Evolutionary conservation across 2,888 invertebrate species (phyloP).

Genomic region (Tenthredo mesomela): DNA sequence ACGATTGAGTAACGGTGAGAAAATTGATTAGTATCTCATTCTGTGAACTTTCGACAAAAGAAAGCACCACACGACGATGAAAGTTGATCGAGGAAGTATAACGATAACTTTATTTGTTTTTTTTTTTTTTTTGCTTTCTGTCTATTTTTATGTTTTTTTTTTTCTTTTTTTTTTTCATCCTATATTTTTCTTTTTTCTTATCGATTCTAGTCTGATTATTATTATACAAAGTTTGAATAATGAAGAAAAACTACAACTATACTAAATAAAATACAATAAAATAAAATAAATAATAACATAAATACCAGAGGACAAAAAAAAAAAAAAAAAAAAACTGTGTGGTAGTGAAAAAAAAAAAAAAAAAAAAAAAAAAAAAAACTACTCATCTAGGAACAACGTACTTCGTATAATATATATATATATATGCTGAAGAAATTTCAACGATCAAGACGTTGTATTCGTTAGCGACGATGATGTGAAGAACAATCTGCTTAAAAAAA

Average conservation of each 20-base stretch:
- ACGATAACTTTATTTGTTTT: not conserved
- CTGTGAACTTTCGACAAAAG: not conserved
- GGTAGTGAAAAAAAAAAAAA: not conserved
- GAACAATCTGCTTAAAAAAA: not conserved
- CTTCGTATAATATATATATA: constrained; percentile 3
- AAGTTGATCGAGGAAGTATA: not conserved
- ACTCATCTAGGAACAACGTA: not conserved
- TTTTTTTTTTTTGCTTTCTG: not conserved
- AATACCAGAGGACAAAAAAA: not conserved
- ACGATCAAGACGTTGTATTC: not conserved
- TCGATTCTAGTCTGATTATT: not conserved
- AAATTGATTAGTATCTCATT: not conserved
- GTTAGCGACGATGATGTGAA: not conserved
- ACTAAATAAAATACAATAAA: not conserved
- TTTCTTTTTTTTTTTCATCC: not conserved
- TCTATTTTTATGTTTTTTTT: not conserved
- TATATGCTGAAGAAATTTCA: not conserved
- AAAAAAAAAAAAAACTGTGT: too few species aligned
- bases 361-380: not conserved
- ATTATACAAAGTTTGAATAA: not conserved
- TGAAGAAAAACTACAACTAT: not conserved
- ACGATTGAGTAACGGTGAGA: not conserved
- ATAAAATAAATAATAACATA: not conserved
- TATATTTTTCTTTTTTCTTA: not conserved
- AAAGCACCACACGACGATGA: not conserved